Evolutionary conservation across 2,797 vertebrate genomes (phyloP).

Genomic region (Aselliscus stoliczkanus): DNA sequence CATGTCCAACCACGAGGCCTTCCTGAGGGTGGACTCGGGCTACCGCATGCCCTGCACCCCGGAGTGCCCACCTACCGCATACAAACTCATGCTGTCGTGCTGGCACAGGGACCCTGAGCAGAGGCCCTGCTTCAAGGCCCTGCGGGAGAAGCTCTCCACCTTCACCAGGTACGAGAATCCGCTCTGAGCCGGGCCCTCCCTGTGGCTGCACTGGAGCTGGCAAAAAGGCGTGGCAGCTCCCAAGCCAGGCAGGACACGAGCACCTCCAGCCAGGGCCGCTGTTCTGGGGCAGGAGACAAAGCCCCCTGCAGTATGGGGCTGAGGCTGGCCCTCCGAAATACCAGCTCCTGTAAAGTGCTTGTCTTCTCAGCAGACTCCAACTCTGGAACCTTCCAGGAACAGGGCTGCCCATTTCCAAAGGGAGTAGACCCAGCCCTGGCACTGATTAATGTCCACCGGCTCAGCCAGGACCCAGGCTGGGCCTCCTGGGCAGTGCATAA

Average conservation of each 20-base stretch:
- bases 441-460: neutral
- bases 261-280: neutral
- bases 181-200: neutral
- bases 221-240: neutral
- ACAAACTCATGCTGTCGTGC: constrained; percentile 83
- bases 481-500: rapidly evolving
- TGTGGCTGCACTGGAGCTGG: rapidly evolving
- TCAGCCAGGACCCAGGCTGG: neutral
- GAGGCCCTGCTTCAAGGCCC: constrained; percentile 80
- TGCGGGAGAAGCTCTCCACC: constrained; percentile 75
- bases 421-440: neutral
- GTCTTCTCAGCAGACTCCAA: no score
- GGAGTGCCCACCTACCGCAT: constrained; percentile 77
- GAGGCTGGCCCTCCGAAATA: neutral
- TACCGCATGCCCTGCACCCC: constrained; percentile 82
- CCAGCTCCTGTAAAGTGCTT: neutral
- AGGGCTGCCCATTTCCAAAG: rapidly evolving
- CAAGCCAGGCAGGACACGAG: no score
- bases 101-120: constrained; percentile 78
- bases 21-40: constrained; percentile 70
- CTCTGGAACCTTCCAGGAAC: no score
- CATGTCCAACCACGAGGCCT: constrained; percentile 75
- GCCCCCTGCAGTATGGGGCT: rapidly evolving
- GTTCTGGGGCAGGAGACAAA: rapidly evolving
- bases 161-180: constrained; percentile 69